Evolutionary conservation across 2,113 vertebrate genomes (phyloP).

Genomic region (Oreochromis tanganicae): DNA sequence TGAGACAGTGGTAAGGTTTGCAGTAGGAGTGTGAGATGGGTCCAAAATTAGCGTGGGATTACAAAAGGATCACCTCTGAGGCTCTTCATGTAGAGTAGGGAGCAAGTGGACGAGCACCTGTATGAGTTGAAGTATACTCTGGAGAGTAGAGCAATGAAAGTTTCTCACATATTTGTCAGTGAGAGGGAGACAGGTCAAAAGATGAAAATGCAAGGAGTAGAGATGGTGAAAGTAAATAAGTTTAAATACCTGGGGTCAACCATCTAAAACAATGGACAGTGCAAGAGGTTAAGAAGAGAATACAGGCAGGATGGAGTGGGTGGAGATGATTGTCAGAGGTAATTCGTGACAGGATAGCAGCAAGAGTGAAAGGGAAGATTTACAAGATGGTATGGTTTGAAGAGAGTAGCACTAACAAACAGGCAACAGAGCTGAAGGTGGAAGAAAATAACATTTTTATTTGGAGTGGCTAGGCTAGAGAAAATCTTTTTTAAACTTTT

Average conservation of each 20-base stretch:
- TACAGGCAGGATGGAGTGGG: not conserved
- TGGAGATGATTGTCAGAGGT: not conserved
- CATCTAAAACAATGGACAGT: not conserved
- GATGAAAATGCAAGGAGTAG: not conserved
- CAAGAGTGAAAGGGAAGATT: not conserved
- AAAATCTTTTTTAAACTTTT: not conserved
- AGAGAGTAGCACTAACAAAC: not conserved
- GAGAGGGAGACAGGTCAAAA: not conserved
- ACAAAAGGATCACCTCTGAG: not conserved
- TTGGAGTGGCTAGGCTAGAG: not conserved
- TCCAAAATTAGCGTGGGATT: not conserved
- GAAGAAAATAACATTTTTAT: not conserved
- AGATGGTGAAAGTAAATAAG: not conserved
- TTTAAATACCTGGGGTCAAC: not conserved
- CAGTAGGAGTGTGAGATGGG: not conserved
- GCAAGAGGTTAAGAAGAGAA: not conserved
- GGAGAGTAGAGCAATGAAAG: not conserved
- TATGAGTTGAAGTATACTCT: not conserved
- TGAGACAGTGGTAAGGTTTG: not conserved
- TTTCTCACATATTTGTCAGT: not conserved
- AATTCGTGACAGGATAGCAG: not conserved
- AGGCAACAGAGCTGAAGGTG: not conserved
- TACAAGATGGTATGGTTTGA: not conserved
- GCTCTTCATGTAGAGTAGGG: not conserved
- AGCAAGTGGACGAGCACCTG: not conserved